Base-by-base conservation (phyloP, 2,888 invertebrate genomes). In the Phaedon cochleariae region DNA sequence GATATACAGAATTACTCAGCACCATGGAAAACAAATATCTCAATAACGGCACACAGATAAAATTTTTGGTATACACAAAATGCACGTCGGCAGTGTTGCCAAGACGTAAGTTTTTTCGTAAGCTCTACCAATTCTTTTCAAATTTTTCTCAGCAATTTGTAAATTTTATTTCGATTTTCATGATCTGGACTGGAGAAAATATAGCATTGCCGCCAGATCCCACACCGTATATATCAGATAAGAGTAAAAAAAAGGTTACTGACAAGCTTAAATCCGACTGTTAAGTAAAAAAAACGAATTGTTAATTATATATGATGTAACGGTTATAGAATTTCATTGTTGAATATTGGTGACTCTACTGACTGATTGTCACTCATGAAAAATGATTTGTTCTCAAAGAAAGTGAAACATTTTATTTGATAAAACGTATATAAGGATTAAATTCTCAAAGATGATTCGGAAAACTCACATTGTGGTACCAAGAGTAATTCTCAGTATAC, bases 301-400 rank as follows among this genome's bases (percentile, higher is more conserved):
- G 74, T 74, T 74, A 73, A 74, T 71, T 69, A 73, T 73, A 70
- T 72, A 73, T 29, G 41, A 57, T 45, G 57, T 57, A 45, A 68
- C 70, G 70, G 71, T 72, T 74, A 57, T 45, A 15, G n/a, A 15
- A 74, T 73, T 63, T 74, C 67, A 74, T 75, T 76, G 75, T 75
- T 75, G 73, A 73, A 75, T 69, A 73, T 70, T 73, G 73, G 76
- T 76, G 76, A 73, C 76, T 68, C 67, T 73, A 72, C 69, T 67
- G 74, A 76, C 76, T 76, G 75, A 70, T 72, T 72, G 75, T 74
- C 74, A 71, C 72, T 62, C 41, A 55, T 53, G 63, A 68, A 67
- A 62, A 60, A 62, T 61, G 34, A 61, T 68, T 64, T n/a, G n/a
- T 70, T 54, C 59, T 58, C 46, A 52, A 57, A 64, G 22, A 41